Evolutionary conservation across 2,888 invertebrate genomes (phyloP), one percentile per base, ranked within the genome.

Genomic region (Oegoconia quadripuncta): DNA sequence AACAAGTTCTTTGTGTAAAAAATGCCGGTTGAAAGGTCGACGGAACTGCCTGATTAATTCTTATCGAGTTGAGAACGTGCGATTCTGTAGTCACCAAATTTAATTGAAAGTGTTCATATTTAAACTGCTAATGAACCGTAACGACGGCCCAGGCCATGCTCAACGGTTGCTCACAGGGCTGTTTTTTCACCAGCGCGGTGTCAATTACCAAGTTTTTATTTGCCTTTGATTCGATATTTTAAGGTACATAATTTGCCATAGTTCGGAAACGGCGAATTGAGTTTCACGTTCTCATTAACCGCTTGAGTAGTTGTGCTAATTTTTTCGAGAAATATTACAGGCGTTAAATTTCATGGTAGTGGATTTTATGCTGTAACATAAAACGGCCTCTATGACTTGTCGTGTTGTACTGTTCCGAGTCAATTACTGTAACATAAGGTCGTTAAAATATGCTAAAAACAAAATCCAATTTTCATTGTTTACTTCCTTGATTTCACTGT

Each of bases 241-340:
- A 74, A 74, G 71, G 71, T 65, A 64, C 65, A 78, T 76, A 75
- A 76, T 78, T 80, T 76, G 71, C 64, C 68, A 65, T 74, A 73
- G 68, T 73, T 70, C 73, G 62, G 63, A 68, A 73, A 72, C 59
- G 57, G 55, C 63, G 74, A 60, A 64, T 81, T 75, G 72, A 65
- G 74, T 81, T 83, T 81, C 81, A 71, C 74, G 81, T 78, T 82
- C 78, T 77, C 73, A 83, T 86, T 84, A 83, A 74, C 59, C 82
- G 86, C 63, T 82, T 75, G 77, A 83, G 66, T 81, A 75, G 80
- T 69, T 78, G 81, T 67, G 79, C 80, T 79, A 77, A 79, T 80
- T 84, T 84, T 82, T 80, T 76, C 69, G 56, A 72, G 65, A 66
- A 74, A 72, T 75, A 62, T 77, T 74, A 76, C 72, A 63, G 66